A percentile compares a stretch with the other conserved stretches of the same genome.
phyloP scores from a whole-genome alignment of 2,797 vertebrate genomes.

The Chromis chromis region DNA sequence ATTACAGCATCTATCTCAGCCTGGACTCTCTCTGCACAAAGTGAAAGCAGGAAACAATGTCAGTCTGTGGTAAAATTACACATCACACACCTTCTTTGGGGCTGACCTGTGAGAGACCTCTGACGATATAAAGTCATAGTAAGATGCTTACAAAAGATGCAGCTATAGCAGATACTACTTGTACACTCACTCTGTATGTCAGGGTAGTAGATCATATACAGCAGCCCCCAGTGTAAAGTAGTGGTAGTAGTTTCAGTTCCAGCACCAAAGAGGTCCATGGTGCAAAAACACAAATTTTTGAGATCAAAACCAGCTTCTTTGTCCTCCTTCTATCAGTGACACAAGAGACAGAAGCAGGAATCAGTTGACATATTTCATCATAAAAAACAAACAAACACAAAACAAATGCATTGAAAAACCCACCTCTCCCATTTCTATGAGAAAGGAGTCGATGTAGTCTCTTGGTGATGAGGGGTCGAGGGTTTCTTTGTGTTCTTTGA shows the following conservation, averaged over 20 bases:
- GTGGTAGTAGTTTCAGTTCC: conserved; percentile 83
- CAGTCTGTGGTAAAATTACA: neutral
- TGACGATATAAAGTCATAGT: neutral
- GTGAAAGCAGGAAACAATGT: conserved; percentile 13
- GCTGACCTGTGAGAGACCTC: neutral
- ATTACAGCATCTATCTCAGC: conserved; percentile 51
- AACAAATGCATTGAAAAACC: neutral
- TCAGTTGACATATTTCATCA: neutral
- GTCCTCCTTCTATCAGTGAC: conserved; percentile 50
- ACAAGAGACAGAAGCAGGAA: neutral
- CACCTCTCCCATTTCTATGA: conserved; percentile 81
- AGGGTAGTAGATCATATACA: conserved; percentile 86
- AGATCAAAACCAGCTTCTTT: conserved; percentile 77
- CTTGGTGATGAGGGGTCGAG: conserved; percentile 73
- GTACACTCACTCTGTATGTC: conserved; percentile 83
- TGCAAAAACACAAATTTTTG: conserved; percentile 75
- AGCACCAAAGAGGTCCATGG: conserved; percentile 81
- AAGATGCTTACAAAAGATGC: neutral
- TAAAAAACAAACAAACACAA: neutral
- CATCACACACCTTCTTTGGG: neutral
- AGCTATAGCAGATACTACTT: neutral
- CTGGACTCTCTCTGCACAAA: conserved; percentile 72
- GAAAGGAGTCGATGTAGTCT: conserved; percentile 84
- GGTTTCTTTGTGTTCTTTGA: conserved; percentile 73
- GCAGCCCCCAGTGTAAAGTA: conserved; percentile 86